Percentiles rank a stretch among this genome's conserved stretches.
Evolutionary conservation across 1,140 invertebrate genomes (phyloP).

Genomic region (Anoplolepis gracilipes): DNA sequence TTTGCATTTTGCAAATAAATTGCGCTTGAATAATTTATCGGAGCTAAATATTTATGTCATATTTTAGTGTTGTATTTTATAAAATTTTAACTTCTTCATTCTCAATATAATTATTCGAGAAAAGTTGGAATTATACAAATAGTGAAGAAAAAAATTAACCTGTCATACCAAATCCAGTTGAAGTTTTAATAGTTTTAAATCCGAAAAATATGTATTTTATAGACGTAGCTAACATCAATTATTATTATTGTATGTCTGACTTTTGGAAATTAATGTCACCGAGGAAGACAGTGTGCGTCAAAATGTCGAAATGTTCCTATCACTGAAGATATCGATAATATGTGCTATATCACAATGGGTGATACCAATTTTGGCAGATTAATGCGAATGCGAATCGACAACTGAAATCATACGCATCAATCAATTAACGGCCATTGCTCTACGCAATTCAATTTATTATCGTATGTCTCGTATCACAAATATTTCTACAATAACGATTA

Average conservation of each 20-base stretch:
- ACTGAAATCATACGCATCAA: slow-evolving; percentile 31
- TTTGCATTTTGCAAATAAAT: neutral
- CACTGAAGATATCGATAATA: slow-evolving; percentile 32
- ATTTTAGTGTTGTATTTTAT: neutral
- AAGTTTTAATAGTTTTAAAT: neutral
- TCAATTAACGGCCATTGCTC: slow-evolving; percentile 33
- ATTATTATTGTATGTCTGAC: neutral
- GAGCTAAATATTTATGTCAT: neutral
- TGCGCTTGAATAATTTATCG: neutral
- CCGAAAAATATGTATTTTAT: neutral
- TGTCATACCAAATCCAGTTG: neutral
- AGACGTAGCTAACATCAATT: neutral
- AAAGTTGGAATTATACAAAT: neutral
- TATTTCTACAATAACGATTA: neutral
- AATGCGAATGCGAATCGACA: neutral
- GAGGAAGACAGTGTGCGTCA: neutral
- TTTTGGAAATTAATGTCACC: slow-evolving; percentile 25
- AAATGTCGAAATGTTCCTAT: slow-evolving; percentile 16
- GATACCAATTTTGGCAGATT: slow-evolving; percentile 24
- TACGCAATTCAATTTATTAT: slow-evolving; percentile 10
- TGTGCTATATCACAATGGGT: neutral
- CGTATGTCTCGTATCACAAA: neutral
- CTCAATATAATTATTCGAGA: neutral
- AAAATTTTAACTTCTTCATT: neutral
- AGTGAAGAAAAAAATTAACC: neutral